These are phyloP conservation scores for Drosophila flavopinicola DNA, from an alignment of 2,888 invertebrate genomes.

Conservation along the genomic window DNA sequence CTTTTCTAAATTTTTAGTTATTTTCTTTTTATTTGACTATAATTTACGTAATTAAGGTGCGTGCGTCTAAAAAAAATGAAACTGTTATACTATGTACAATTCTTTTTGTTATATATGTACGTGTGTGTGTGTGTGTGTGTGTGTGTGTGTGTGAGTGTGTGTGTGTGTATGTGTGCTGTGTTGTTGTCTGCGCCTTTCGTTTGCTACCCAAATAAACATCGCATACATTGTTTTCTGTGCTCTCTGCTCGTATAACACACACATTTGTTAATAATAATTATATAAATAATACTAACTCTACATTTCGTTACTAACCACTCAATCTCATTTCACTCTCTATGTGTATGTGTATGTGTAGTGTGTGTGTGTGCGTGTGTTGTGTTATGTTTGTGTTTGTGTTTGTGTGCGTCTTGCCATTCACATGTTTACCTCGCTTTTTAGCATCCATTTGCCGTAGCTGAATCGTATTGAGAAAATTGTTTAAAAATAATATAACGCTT, in stretches of 20 bases:
- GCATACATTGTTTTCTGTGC: conserved; percentile 24
- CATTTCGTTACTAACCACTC: conserved; percentile 31
- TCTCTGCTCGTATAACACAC: conserved; percentile 24
- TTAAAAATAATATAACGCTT: conserved; percentile 57
- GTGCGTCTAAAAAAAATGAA: conserved; percentile 32
- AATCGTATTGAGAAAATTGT: conserved; percentile 33
- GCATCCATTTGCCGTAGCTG: conserved; percentile 45
- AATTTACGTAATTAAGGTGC: conserved; percentile 44
- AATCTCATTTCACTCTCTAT: conserved; percentile 20
- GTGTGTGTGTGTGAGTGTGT: conserved; percentile 14
- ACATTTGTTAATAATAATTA: conserved; percentile 9
- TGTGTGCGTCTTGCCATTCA: conserved; percentile 43
- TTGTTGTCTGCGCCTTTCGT: conserved; percentile 22
- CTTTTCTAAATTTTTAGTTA: conserved; percentile 28
- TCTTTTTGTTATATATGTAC: conserved; percentile 14
- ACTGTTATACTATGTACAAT: conserved; percentile 17
- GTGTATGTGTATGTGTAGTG: conserved; percentile 14
- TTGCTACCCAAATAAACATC: conserved; percentile 18
- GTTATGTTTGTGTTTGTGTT: conserved; percentile 29
- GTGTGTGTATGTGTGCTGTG: conserved; percentile 7
- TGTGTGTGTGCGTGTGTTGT: conserved; percentile 18
- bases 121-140: conserved; percentile 4
- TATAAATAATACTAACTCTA: conserved; percentile 19
- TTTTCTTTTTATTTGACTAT: conserved; percentile 22
- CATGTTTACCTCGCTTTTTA: conserved; percentile 44